Evolutionary conservation across 2,797 vertebrate species (phyloP).

Genomic region (Myotis planiceps): DNA sequence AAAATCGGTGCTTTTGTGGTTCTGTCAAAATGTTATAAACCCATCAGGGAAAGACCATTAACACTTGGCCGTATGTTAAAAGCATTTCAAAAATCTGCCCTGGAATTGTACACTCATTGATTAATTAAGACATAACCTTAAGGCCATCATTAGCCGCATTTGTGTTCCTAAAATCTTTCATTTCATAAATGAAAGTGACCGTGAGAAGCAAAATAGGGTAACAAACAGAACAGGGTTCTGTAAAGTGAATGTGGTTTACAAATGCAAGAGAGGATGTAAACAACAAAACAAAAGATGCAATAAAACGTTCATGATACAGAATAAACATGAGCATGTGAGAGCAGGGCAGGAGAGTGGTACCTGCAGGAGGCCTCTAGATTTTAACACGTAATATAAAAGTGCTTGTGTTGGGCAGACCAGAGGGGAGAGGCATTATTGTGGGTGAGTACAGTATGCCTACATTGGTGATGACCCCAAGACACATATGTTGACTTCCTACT

Average conservation of each 20-base stretch:
- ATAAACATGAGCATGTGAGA: neutral
- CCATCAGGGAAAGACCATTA: neutral
- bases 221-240: neutral
- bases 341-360: neutral
- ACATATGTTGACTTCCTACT: neutral
- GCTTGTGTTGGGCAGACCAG: neutral
- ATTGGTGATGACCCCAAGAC: neutral
- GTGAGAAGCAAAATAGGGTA: neutral
- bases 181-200: no score
- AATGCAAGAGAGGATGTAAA: neutral
- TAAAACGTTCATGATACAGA: neutral
- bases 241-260: neutral
- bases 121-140: neutral
- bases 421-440: no score
- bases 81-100: neutral
- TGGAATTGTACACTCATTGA: neutral
- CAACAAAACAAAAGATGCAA: neutral
- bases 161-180: neutral
- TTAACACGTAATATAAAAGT: neutral
- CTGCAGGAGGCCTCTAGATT: neutral
- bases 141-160: neutral
- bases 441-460: neutral
- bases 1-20: conserved; percentile 14
- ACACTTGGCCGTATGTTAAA: neutral
- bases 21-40: neutral